Percentiles rank a stretch among this genome's conserved stretches.
Conservation (phyloP, 2,113 vertebrate species). For the Microcebus ravelobensis region DNA sequence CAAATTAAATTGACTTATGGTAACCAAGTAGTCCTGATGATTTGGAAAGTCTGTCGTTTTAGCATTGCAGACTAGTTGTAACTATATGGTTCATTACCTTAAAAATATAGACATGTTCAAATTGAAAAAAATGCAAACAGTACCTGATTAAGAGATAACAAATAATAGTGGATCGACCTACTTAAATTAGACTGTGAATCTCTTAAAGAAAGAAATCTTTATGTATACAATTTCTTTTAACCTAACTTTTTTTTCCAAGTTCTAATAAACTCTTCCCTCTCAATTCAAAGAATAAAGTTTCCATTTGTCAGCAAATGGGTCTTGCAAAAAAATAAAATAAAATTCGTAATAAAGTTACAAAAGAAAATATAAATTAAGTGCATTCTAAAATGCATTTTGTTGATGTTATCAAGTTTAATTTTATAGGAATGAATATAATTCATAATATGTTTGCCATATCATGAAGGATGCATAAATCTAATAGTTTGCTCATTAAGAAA, state of each 20-base stretch:
- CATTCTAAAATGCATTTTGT: background rate
- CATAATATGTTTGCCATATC: background rate
- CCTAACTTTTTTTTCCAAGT: background rate
- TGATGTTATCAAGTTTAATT: background rate
- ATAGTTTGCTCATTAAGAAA: background rate
- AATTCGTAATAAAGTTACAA: background rate
- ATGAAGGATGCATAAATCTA: background rate
- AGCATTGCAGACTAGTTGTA: conserved; percentile 47
- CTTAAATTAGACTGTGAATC: conserved; percentile 26
- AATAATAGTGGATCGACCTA: background rate
- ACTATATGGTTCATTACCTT: conserved; percentile 42
- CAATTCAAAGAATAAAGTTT: background rate
- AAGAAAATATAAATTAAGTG: background rate
- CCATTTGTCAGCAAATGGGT: background rate
- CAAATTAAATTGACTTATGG: conserved; percentile 77
- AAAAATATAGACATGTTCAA: conserved; percentile 42
- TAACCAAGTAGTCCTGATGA: conserved; percentile 53
- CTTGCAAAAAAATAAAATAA: background rate
- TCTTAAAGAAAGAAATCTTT: conserved; percentile 45
- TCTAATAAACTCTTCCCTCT: background rate
- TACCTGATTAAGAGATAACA: conserved; percentile 61
- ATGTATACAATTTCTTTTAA: background rate
- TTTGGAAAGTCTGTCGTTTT: conserved; percentile 62
- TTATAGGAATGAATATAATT: background rate
- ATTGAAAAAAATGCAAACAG: conserved; percentile 41